Conservation (phyloP, 2,113 vertebrate genomes). For the Zosterops hypoxanthus region DNA sequence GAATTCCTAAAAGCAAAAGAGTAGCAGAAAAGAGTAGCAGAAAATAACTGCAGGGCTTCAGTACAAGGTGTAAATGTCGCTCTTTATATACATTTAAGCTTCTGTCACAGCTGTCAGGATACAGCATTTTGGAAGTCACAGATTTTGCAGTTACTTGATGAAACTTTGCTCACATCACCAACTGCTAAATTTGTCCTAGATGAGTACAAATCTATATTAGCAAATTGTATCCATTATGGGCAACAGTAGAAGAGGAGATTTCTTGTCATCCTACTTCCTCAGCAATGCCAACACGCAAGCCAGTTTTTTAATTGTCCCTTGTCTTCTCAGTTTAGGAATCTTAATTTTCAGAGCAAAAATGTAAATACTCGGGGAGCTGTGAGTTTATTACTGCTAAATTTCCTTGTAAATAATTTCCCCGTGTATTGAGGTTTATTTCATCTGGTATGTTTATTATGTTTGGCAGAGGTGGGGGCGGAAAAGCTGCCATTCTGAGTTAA, state of each 20-base stretch:
- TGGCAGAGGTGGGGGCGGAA: neutral
- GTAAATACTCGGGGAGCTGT: neutral
- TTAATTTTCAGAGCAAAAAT: neutral
- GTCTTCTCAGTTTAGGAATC: neutral
- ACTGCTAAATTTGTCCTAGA: neutral
- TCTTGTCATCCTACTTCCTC: neutral
- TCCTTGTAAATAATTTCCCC: neutral
- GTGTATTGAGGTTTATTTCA: neutral
- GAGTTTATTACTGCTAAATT: neutral
- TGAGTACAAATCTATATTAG: neutral
- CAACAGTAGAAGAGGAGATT: neutral
- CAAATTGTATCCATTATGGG: neutral
- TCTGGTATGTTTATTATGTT: neutral
- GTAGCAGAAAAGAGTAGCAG: neutral
- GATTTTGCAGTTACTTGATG: neutral
- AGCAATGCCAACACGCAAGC: neutral
- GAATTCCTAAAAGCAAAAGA: neutral
- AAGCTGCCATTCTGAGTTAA: neutral
- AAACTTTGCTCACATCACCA: neutral
- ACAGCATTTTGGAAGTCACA: neutral
- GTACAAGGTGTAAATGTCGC: neutral
- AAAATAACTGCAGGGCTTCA: neutral
- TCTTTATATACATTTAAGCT: neutral
- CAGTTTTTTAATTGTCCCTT: neutral
- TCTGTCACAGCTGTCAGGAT: neutral